Evolutionary conservation across 2,113 vertebrate species (phyloP).

Genomic region (Pomatostomus ruficeps): DNA sequence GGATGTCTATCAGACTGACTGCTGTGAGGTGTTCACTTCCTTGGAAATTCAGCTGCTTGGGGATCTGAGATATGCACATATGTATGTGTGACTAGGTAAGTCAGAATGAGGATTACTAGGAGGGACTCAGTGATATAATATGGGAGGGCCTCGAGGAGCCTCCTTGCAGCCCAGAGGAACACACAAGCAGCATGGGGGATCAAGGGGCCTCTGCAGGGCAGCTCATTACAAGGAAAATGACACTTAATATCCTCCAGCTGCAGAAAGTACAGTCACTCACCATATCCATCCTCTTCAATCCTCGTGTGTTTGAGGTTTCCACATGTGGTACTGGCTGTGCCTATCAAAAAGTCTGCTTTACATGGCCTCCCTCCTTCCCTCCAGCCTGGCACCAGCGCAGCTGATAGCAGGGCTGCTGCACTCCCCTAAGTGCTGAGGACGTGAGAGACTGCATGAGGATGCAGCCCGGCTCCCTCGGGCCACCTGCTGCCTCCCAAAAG

Average conservation of each 20-base stretch:
- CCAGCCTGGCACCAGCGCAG: not conserved
- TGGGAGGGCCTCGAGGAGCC: not conserved
- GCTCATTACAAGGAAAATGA: not conserved
- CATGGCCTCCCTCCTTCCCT: not conserved
- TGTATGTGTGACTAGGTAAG: not conserved
- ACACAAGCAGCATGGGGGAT: accelerated
- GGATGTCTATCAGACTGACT: not conserved
- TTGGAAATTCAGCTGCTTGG: not conserved
- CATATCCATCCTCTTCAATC: not conserved
- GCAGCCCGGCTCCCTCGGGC: not conserved
- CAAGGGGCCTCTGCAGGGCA: not conserved
- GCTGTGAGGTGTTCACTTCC: not conserved
- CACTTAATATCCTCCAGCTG: not conserved
- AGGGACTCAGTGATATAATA: accelerated
- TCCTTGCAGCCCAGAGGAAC: not conserved
- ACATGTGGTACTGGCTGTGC: not conserved
- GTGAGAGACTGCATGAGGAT: conserved; percentile 16
- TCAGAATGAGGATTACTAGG: not conserved
- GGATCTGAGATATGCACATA: not conserved
- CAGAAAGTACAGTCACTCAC: not conserved
- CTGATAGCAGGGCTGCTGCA: not conserved
- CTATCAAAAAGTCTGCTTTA: not conserved
- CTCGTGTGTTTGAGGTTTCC: not conserved
- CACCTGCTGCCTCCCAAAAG: not conserved
- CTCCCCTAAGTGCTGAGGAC: not conserved